Evolutionary conservation across 2,797 vertebrate genomes (phyloP).

Genomic region (Helarctos malayanus): DNA sequence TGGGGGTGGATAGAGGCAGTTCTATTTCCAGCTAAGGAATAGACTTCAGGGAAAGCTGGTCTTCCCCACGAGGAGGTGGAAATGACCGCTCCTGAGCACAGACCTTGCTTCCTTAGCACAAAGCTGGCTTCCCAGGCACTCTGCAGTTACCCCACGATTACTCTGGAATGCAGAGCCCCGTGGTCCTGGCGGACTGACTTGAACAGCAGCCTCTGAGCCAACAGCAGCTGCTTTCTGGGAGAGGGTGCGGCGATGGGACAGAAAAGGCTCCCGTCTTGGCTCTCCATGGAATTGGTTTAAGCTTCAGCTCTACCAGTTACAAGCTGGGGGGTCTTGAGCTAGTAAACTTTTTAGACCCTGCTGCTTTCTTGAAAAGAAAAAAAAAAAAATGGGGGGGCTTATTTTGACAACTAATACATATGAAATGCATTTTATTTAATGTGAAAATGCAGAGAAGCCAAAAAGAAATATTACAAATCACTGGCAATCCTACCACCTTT

Average conservation of each 20-base stretch:
- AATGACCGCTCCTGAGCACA: not conserved
- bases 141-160: fast-evolving
- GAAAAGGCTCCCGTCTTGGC: not conserved
- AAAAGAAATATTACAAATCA: not conserved
- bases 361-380: not conserved
- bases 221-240: not conserved
- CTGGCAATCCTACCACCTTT: not conserved
- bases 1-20: not conserved
- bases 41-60: not conserved
- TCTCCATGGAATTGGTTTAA: not conserved
- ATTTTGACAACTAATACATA: not conserved
- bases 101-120: not conserved
- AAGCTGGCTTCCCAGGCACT: not conserved
- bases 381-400: not conserved
- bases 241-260: not conserved
- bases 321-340: not conserved
- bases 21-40: not conserved
- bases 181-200: not conserved
- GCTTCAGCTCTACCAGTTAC: not conserved
- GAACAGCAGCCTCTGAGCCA: not conserved
- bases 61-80: not conserved
- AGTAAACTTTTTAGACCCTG: not conserved
- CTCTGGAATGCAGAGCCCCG: not conserved
- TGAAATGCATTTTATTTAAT: not conserved
- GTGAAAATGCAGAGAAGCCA: not conserved